Percentiles rank a stretch among this genome's conserved stretches.
Conservation (phyloP, 2,797 vertebrate genomes). For the Gouania willdenowi region DNA sequence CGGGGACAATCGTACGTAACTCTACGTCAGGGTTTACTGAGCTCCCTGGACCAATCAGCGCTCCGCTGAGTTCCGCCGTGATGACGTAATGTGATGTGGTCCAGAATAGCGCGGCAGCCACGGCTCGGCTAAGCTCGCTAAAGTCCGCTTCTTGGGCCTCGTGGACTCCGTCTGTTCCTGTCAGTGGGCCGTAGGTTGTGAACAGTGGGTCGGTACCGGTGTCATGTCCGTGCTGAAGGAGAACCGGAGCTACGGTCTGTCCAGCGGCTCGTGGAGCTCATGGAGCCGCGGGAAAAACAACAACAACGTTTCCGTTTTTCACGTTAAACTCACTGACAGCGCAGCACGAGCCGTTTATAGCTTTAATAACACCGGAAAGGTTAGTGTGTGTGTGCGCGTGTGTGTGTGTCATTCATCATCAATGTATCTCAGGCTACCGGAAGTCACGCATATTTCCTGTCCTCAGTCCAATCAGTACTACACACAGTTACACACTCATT, state of each 20-base stretch:
- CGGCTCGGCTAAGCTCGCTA: neutral
- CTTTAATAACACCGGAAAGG: constrained; percentile 80
- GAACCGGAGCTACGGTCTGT: constrained; percentile 83
- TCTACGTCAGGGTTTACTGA: constrained; percentile 47
- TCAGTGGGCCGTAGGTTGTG: neutral
- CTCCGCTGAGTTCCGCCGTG: constrained; percentile 13
- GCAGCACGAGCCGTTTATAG: constrained; percentile 83
- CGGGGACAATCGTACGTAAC: too few relatives aligned
- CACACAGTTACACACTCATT: too few relatives aligned
- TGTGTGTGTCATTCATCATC: too few relatives aligned
- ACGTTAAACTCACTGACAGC: constrained; percentile 93
- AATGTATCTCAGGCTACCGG: too few relatives aligned
- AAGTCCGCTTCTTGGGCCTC: neutral
- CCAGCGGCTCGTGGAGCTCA: constrained; percentile 75
- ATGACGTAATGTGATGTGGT: constrained; percentile 61
- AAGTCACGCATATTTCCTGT: too few relatives aligned
- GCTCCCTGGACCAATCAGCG: constrained; percentile 51
- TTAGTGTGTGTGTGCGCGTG: constrained; percentile 36
- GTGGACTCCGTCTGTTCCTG: neutral
- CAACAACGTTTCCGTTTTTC: constrained; percentile 83
- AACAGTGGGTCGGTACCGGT: neutral
- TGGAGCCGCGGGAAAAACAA: constrained; percentile 74
- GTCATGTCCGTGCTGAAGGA: constrained; percentile 85
- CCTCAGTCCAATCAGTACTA: too few relatives aligned
- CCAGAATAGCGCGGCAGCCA: constrained; percentile 56